Evolutionary conservation across 1,140 invertebrate genomes (phyloP).

Genomic region (Coboldia fuscipes): DNA sequence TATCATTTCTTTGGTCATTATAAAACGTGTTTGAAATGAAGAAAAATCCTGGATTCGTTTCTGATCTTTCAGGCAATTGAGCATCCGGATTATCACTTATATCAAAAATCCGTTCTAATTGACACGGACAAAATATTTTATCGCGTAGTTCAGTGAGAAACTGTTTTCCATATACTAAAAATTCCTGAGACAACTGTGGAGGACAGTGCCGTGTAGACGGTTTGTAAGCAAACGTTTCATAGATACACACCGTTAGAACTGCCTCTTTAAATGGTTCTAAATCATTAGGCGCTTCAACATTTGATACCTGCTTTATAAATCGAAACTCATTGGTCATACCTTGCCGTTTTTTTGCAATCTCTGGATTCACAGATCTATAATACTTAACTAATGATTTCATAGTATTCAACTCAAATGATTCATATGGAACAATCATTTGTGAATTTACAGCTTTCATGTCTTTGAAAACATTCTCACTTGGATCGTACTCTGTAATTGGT

Average conservation of each 20-base stretch:
- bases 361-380: not conserved
- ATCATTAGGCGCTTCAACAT: not conserved
- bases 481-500: not conserved
- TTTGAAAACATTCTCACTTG: not conserved
- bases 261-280: conserved; percentile 12
- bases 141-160: conserved; percentile 38
- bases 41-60: conserved; percentile 38
- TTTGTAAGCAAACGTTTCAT: conserved; percentile 12
- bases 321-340: not conserved
- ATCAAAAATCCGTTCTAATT: conserved; percentile 34
- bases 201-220: conserved; percentile 5
- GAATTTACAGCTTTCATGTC: no score
- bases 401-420: conserved; percentile 1
- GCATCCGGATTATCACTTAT: conserved; percentile 31
- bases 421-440: not conserved
- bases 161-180: conserved; percentile 36
- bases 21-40: conserved; percentile 63
- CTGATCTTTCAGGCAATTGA: conserved; percentile 24
- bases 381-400: not conserved
- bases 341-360: not conserved
- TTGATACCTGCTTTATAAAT: not conserved
- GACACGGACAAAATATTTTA: conserved; percentile 41
- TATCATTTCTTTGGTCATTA: conserved; percentile 37
- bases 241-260: conserved; percentile 16
- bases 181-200: conserved; percentile 28